phyloP scores from a whole-genome alignment of 1,140 invertebrate genomes.

The Aricia agestis region DNA sequence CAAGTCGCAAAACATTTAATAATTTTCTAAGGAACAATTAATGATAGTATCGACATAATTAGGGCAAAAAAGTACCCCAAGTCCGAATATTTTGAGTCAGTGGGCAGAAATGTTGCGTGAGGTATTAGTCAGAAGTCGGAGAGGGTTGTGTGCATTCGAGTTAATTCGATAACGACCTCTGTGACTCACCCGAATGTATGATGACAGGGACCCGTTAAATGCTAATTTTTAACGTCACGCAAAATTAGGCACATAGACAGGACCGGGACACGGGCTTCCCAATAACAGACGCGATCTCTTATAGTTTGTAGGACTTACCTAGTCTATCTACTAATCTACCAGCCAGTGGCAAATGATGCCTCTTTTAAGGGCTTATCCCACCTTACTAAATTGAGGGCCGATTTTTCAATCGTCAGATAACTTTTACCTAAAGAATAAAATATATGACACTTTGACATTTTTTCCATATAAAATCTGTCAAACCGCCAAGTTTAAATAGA shows the following conservation, averaged over 20 bases:
- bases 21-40: neutral
- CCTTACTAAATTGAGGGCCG: no score
- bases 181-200: slow-evolving; percentile 20
- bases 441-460: no score
- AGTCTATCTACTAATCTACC: no score
- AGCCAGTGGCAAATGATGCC: no score
- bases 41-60: neutral
- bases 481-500: no score
- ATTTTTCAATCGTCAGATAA: no score
- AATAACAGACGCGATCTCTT: no score
- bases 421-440: no score
- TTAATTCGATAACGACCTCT: slow-evolving; percentile 21
- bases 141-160: slow-evolving; percentile 16
- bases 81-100: neutral
- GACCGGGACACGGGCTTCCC: no score
- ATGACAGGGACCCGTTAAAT: neutral
- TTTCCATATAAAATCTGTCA: no score
- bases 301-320: no score
- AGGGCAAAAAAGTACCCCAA: neutral
- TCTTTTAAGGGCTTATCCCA: no score
- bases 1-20: neutral
- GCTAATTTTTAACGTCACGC: neutral
- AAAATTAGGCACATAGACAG: neutral
- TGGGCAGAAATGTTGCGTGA: slow-evolving; percentile 12
- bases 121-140: neutral